Evolutionary conservation across 2,888 invertebrate species (phyloP), one percentile per base, ranked within the genome.

Genomic region (Mayetiola destructor): DNA sequence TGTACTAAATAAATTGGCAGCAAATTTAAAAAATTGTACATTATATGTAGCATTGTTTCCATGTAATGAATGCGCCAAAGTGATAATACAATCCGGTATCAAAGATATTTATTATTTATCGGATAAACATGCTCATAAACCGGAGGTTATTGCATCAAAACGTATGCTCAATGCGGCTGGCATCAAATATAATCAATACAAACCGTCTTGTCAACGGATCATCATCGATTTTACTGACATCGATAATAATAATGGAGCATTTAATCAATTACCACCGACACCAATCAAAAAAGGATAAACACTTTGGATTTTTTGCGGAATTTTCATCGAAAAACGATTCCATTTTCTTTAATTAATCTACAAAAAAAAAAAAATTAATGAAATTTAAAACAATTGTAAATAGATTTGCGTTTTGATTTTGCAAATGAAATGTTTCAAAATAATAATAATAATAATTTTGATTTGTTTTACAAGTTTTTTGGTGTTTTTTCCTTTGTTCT

Each of bases 61-160:
- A 0, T 99, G 97, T 70, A 95, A 96, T 67, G 95, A 96, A 71
- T 99, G 97, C 74, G 90, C 96, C 0, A 99, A 99, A 72, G 76
- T 95, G 32, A 91, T 99, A 32, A 92, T 97, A 63, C 97, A 99
- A 67, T 84, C 92, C 1, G 89, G 94, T 1, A 90, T 96, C 32
- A 80, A 72, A 55, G 80, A 83, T 66, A 78, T 92, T 2, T 70
- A 85, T 12, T 95, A 87, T 67, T 74, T 90, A 66, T 88, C 87
- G 0, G 89, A 94, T 69, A 91, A 92, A 67, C 80, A 90, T 69
- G 74, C 76, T 0, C 70, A 82, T 4, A 87, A 86, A 66, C 67
- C 74, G 0, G 75, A 73, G 56, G 85, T 85, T 42, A 73, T 76
- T 52, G 94, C 93, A 3, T 82, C 94, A 0, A 87, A 84, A 66